Percentiles rank a stretch among this genome's conserved stretches.
Conservation (phyloP, 2,113 vertebrate genomes). For the Lontra canadensis region DNA sequence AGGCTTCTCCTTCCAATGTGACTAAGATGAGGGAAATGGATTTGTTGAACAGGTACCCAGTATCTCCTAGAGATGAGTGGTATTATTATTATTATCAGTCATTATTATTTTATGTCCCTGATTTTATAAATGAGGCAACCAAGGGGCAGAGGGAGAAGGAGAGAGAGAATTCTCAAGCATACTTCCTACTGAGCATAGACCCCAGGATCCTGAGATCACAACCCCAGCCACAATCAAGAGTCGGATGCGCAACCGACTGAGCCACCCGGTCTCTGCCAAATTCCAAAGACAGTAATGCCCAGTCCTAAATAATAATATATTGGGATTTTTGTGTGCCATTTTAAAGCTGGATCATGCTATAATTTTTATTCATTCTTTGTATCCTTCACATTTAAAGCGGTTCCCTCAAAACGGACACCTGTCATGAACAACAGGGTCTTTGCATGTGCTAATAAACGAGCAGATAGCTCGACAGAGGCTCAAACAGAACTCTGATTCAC, state of each 20-base stretch:
- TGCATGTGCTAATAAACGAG: background rate
- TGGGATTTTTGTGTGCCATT: background rate
- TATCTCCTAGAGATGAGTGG: background rate
- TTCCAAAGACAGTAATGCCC: background rate
- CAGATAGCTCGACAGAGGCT: background rate
- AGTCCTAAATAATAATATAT: conserved; percentile 3
- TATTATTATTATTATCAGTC: background rate
- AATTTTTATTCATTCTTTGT: conserved; percentile 7
- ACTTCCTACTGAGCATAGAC: background rate
- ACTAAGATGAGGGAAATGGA: background rate
- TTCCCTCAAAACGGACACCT: background rate
- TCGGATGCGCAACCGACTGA: background rate
- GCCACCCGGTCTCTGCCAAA: background rate
- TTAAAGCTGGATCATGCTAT: background rate
- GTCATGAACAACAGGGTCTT: background rate
- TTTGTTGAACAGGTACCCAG: background rate
- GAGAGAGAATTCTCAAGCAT: background rate
- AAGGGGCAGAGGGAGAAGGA: background rate
- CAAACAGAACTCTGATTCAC: background rate
- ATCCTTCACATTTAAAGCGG: background rate
- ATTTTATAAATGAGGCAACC: background rate
- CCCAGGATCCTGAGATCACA: background rate
- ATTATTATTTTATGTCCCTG: background rate
- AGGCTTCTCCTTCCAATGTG: background rate
- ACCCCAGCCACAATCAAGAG: background rate